phyloP scores from a whole-genome alignment of 2,888 invertebrate species.

The Melangyna quadrimaculata region DNA sequence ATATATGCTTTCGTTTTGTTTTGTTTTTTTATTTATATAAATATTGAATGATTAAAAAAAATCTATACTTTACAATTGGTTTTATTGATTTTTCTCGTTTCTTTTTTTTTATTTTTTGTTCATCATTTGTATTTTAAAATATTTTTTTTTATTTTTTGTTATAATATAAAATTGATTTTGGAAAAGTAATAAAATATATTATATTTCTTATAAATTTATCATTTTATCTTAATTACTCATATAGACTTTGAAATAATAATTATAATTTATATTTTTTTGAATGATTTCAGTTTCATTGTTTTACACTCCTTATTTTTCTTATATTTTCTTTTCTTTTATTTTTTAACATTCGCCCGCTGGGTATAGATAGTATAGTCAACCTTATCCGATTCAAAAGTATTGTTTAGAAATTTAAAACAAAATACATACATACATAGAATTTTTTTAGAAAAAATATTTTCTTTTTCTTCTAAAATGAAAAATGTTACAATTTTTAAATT shows the following conservation, averaged over 20 bases:
- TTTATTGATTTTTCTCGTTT: constrained; percentile 64
- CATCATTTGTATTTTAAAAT: constrained; percentile 26
- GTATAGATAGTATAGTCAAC: constrained; percentile 47
- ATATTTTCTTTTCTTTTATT: constrained; percentile 6
- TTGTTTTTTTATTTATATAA: constrained; percentile 53
- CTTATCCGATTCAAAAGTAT: constrained; percentile 41
- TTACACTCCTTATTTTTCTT: constrained; percentile 9
- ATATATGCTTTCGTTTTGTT: constrained; percentile 44
- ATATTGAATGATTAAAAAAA: constrained; percentile 70
- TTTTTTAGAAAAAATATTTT: constrained; percentile 32
- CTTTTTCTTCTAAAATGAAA: constrained; percentile 15
- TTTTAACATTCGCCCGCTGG: constrained; percentile 63
- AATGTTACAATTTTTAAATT: constrained; percentile 50
- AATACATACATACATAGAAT: constrained; percentile 12
- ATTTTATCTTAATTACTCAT: constrained; percentile 69
- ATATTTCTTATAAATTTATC: constrained; percentile 70
- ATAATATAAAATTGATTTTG: constrained; percentile 71
- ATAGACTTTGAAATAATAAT: constrained; percentile 64
- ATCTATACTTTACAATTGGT: constrained; percentile 66
- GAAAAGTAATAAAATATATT: constrained; percentile 72
- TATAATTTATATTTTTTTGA: constrained; percentile 50
- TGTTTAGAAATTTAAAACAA: constrained; percentile 43
- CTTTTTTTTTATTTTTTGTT: no score
- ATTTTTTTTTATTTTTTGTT: constrained; percentile 36
- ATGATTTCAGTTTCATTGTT: constrained; percentile 64